These are phyloP conservation scores for Tamandua tetradactyla DNA, from an alignment of 2,797 vertebrate genomes.

Conservation along the genomic window DNA sequence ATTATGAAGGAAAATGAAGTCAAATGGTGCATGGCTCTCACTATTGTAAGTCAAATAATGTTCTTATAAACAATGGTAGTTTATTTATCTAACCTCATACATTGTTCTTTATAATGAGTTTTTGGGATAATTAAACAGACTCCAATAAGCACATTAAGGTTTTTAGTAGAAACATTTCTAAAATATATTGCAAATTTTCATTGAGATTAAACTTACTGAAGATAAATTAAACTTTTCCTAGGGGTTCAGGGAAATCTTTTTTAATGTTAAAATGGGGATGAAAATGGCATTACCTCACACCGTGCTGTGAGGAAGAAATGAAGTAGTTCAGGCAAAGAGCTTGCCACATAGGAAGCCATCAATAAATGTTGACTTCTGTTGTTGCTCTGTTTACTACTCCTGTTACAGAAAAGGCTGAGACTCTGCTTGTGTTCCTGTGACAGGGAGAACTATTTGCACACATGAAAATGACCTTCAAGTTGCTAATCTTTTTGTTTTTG, in stretches of 20 bases:
- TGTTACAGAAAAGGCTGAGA: background rate
- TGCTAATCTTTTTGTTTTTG: background rate
- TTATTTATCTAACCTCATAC: slow-evolving; percentile 32
- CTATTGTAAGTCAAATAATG: slow-evolving; percentile 32
- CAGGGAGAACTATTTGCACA: background rate
- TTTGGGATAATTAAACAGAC: slow-evolving; percentile 6
- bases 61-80: background rate
- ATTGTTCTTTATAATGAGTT: slow-evolving; percentile 48
- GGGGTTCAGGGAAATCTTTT: background rate
- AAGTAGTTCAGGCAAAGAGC: background rate
- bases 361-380: background rate
- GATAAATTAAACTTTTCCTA: slow-evolving; percentile 18
- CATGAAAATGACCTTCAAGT: background rate
- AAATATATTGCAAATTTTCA: background rate
- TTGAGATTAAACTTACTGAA: slow-evolving; percentile 16
- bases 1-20: slow-evolving; percentile 28
- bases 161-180: background rate
- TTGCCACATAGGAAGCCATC: background rate
- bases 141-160: background rate
- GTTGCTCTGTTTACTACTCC: background rate
- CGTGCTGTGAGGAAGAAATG: background rate
- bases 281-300: background rate
- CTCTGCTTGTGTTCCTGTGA: background rate
- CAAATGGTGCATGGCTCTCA: background rate
- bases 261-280: background rate